Evolutionary conservation across 37 sponge, comb jelly and placozoan species (phyloP), one percentile per base, ranked within the genome.

Genomic region (Tethya wilhelma): DNA sequence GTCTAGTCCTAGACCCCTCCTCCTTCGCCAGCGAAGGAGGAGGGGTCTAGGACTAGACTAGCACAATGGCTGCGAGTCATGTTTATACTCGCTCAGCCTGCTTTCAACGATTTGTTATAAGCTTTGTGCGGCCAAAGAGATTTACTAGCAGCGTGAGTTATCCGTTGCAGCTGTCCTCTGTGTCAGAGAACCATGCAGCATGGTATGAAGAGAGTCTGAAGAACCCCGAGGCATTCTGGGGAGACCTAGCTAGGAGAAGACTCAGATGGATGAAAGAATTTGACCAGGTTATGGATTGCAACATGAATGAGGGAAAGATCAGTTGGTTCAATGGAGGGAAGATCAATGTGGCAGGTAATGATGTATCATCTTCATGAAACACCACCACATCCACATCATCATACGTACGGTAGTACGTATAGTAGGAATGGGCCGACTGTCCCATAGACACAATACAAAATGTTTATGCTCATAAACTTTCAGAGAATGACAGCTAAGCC

Each of bases 301-400:
- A 93, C 76, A 78, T 97, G 81, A 74, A 80, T 26, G 31, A 38
- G 40, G 97, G 95, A 0, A 67, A 69, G 34, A 75, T 97, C 41
- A 85, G 60, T 33, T 97, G 97, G 97, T 97, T 97, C 80, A 36
- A 71, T 17, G 92, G 95, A 67, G 97, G 97, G 30, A 71, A 59
- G 29, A 71, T 97, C 0, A 97, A 97, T 59, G 90, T 91, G 0
- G 83, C 93, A 73, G 96, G 96, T 96, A 73, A 57, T 66, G 57
- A 23, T 12, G 7, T 17, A 12, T 12, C 7, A 60, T 7, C 63
- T 12, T n/a, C 28, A 12, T 60, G 63, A 7, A 17, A 60, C 28
- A n/a, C 7, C 7, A 60, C 7, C 28, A 60, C 28, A 12, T 26
- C 63, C 22, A 60, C 63, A 17, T 8, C n/a, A n/a, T n/a, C n/a